Conservation (phyloP, 2,888 invertebrate genomes). For the Cheilosia urbana region DNA sequence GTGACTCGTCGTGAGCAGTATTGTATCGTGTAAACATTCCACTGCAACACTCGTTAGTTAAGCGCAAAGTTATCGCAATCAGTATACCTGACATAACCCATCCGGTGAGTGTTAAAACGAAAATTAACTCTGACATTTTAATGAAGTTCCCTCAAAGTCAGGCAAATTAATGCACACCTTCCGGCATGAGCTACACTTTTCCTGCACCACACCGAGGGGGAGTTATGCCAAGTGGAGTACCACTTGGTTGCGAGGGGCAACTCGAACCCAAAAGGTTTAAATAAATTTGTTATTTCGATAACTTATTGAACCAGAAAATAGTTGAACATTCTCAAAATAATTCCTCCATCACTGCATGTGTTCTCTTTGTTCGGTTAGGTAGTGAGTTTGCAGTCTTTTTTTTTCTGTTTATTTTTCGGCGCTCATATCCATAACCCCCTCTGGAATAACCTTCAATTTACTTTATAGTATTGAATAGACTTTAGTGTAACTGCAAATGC, state of each 20-base stretch:
- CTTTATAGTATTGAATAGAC: not conserved
- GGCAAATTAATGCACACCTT: slow-evolving; percentile 16
- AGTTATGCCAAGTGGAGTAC: slow-evolving; percentile 22
- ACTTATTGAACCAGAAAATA: slow-evolving; percentile 63
- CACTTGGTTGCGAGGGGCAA: slow-evolving; percentile 47
- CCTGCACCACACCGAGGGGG: not conserved
- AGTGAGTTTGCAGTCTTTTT: not conserved
- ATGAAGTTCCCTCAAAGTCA: slow-evolving; percentile 36
- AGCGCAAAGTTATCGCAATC: slow-evolving; percentile 38
- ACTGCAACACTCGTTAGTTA: slow-evolving; percentile 13
- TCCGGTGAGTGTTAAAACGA: slow-evolving; percentile 23
- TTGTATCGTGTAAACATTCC: not conserved
- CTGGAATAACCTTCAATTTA: slow-evolving; percentile 31
- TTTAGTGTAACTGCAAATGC: slow-evolving; percentile 42
- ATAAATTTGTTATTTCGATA: slow-evolving; percentile 68
- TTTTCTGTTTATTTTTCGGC: not conserved
- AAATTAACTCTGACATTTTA: slow-evolving; percentile 60
- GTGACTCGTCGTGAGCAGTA: not conserved
- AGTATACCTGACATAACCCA: slow-evolving; percentile 36
- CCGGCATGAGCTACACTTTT: not conserved
- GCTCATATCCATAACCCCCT: not conserved
- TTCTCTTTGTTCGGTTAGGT: slow-evolving; percentile 40
- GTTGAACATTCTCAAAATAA: slow-evolving; percentile 22
- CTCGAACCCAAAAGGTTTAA: slow-evolving; percentile 8
- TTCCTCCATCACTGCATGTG: slow-evolving; percentile 50